These are phyloP conservation scores for Theonella swinhoei DNA, from an alignment of 37 sponge, comb jelly and placozoan species.

Conservation along the genomic window DNA sequence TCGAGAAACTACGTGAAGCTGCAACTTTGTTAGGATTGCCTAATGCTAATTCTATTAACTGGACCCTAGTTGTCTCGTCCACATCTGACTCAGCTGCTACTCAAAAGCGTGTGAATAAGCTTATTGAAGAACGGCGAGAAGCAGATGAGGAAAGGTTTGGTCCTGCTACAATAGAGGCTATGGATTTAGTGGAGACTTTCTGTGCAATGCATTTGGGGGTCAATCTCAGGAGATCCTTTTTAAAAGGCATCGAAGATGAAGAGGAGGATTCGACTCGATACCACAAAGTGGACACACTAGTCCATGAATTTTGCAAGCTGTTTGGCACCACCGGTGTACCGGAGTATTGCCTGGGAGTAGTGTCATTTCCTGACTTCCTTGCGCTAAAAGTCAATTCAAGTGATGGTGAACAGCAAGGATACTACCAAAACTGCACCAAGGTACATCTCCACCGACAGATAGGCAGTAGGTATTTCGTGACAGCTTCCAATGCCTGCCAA, in stretches of 20 bases:
- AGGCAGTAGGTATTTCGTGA: constrained; percentile 57
- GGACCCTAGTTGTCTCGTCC: constrained; percentile 36
- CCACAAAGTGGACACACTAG: constrained; percentile 39
- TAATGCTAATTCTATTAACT: constrained; percentile 33
- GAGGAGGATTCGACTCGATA: neutral
- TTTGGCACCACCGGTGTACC: constrained; percentile 43
- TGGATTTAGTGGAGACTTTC: constrained; percentile 32
- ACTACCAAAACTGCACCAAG: constrained; percentile 5
- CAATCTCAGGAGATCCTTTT: constrained; percentile 46
- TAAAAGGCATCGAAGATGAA: constrained; percentile 19
- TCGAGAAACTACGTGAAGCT: constrained; percentile 17
- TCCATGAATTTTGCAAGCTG: constrained; percentile 57
- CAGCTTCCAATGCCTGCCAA: constrained; percentile 48
- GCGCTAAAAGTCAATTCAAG: too few species aligned
- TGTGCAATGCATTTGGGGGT: constrained; percentile 62
- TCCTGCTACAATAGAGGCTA: constrained; percentile 5
- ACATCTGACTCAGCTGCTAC: constrained; percentile 45
- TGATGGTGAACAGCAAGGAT: too few species aligned
- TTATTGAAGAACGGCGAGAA: constrained; percentile 29
- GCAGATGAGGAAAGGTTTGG: constrained; percentile 32
- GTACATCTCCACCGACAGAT: constrained; percentile 40
- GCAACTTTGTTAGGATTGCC: constrained; percentile 20
- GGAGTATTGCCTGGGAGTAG: constrained; percentile 36
- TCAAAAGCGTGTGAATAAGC: constrained; percentile 39
- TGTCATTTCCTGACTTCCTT: too few species aligned